Percentiles rank a stretch among this genome's conserved stretches.
phyloP scores from a whole-genome alignment of 2,888 invertebrate genomes.

The Zelleria hepariella region DNA sequence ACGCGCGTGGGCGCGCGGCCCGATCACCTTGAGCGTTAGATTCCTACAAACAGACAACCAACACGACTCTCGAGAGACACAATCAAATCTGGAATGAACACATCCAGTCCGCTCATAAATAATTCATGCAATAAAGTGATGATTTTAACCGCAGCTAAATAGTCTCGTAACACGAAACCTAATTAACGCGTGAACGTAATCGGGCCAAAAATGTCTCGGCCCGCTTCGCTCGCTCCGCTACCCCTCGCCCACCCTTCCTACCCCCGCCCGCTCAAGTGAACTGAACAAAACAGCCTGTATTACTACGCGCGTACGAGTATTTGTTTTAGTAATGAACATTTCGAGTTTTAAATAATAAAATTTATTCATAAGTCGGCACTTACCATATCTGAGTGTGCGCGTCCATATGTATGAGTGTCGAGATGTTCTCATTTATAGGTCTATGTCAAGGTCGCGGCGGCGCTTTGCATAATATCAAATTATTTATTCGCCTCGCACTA shows the following conservation, averaged over 20 bases:
- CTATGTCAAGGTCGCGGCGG: slow-evolving; percentile 64
- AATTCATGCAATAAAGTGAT: slow-evolving; percentile 9
- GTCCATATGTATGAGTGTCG: slow-evolving; percentile 70
- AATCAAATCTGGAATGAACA: slow-evolving; percentile 10
- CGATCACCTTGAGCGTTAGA: slow-evolving; percentile 60
- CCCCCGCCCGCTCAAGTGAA: neutral
- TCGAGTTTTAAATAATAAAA: slow-evolving; percentile 71
- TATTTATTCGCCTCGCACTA: slow-evolving; percentile 67
- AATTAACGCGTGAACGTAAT: slow-evolving; percentile 6
- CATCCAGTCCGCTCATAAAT: slow-evolving; percentile 8
- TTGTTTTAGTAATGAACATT: slow-evolving; percentile 73
- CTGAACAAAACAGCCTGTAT: slow-evolving; percentile 57
- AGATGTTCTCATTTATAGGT: slow-evolving; percentile 71
- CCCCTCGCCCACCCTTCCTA: neutral
- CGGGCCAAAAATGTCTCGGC: slow-evolving; percentile 2
- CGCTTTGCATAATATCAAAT: slow-evolving; percentile 69
- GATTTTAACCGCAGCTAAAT: slow-evolving; percentile 7
- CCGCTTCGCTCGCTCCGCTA: neutral
- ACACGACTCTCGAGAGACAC: neutral
- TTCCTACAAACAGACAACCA: slow-evolving; percentile 14
- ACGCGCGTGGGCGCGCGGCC: slow-evolving; percentile 49
- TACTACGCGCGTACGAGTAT: slow-evolving; percentile 66
- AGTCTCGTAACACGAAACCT: slow-evolving; percentile 6
- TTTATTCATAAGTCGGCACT: slow-evolving; percentile 70
- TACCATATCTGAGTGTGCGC: slow-evolving; percentile 68